A percentile compares a stretch with the other conserved stretches of the same genome.
phyloP scores from a whole-genome alignment of 2,888 invertebrate genomes.

The Aporophyla lueneburgensis region DNA sequence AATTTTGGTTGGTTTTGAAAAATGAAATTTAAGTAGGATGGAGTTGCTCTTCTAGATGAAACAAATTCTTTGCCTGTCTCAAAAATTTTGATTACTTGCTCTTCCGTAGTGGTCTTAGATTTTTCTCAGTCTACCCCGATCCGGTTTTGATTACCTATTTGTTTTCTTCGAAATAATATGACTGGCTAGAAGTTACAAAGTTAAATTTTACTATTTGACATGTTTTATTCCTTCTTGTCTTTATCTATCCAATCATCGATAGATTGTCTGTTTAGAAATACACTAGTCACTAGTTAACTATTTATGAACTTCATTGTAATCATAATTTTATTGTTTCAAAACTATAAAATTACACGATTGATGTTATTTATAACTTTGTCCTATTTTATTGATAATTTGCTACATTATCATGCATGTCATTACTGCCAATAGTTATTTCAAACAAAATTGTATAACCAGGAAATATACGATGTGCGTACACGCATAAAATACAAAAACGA shows the following conservation, averaged over 20 bases:
- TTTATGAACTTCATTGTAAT: constrained; percentile 63
- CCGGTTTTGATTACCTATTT: background rate
- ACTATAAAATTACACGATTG: constrained; percentile 59
- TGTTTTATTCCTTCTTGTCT: background rate
- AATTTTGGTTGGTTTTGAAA: background rate
- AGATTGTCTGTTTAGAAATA: constrained; percentile 7
- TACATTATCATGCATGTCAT: constrained; percentile 22
- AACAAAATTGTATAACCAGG: constrained; percentile 21
- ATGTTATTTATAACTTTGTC: constrained; percentile 58
- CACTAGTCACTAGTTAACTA: constrained; percentile 31
- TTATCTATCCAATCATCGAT: constrained; percentile 36
- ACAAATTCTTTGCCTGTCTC: background rate
- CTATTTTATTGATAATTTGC: constrained; percentile 56
- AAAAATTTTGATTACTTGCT: background rate
- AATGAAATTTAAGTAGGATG: background rate
- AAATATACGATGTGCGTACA: constrained; percentile 22
- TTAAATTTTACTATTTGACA: too few species aligned
- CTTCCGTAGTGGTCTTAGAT: background rate
- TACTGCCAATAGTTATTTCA: constrained; percentile 5
- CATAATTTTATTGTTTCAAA: constrained; percentile 66
- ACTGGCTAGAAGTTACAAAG: background rate
- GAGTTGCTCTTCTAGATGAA: background rate
- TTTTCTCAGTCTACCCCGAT: background rate
- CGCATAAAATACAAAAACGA: constrained; percentile 22
- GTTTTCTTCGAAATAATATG: background rate